These are phyloP conservation scores for Ailurus styani DNA, from an alignment of 2,113 vertebrate species.

Conservation along the genomic window DNA sequence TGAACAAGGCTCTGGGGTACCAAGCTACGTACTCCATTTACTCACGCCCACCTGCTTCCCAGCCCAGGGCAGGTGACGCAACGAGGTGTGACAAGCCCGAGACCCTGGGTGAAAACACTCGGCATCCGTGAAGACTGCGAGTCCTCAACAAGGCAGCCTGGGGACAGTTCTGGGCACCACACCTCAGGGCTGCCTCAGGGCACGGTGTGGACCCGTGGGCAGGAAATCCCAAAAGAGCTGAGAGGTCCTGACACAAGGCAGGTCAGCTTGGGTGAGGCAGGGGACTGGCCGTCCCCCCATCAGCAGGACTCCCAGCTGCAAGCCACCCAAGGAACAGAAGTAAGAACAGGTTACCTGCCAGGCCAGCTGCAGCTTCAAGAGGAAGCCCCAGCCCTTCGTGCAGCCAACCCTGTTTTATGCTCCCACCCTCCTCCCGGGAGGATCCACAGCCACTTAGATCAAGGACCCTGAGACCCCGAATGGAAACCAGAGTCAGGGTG, in stretches of 20 bases:
- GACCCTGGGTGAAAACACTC: neutral
- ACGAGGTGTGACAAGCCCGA: neutral
- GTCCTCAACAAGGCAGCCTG: neutral
- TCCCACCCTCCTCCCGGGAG: neutral
- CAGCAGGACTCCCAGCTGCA: neutral
- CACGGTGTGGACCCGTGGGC: neutral
- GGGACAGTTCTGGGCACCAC: neutral
- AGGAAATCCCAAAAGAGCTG: neutral
- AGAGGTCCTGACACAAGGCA: neutral
- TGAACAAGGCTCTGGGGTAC: neutral
- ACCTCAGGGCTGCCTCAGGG: neutral
- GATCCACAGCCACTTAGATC: neutral
- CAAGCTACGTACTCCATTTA: neutral
- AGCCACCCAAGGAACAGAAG: neutral
- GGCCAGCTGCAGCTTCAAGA: too few relatives aligned
- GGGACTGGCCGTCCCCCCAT: neutral
- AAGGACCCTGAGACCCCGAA: neutral
- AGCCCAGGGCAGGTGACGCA: accelerated
- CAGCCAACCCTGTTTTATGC: neutral
- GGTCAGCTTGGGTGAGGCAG: accelerated
- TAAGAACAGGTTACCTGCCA: neutral
- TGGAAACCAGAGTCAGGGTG: neutral
- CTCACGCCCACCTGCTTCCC: neutral
- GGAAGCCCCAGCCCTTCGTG: neutral
- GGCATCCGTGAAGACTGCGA: too few relatives aligned